Evolutionary conservation across 2,888 invertebrate species (phyloP), one percentile per base, ranked within the genome.

Genomic region (Syrphus vitripennis): DNA sequence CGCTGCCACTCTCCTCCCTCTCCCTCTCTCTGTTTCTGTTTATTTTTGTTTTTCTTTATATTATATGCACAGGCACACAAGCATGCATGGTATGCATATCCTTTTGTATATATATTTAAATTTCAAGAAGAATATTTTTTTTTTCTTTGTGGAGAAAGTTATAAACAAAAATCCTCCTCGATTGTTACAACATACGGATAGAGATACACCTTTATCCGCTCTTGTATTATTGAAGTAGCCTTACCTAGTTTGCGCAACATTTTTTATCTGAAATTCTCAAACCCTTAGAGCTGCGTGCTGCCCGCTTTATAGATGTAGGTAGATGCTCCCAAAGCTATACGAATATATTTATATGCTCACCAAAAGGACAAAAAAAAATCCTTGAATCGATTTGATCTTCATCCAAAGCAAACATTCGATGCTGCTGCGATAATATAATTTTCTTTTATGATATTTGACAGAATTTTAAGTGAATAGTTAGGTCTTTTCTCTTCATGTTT

Each of bases 391-490:
- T 86, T 86, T 86, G 84, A 86, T 86, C 84, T 77, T 77, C 72
- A 77, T 81, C 84, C 84, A 86, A 86, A 72, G 72, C 81, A 86
- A 86, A 86, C 77, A 86, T 86, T 81, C 77, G 71, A 72, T 81
- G 72, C 81, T 81, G 72, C 81, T 86, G 77, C 84, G 84, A 86
- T 86, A 86, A 86, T 86, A 86, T 77, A 86, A 81, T 86, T 86
- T 86, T 77, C 84, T 76, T 84, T 86, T 86, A 86, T 81, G 81
- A 86, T 86, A 86, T 86, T 86, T 86, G 76, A 86, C 84, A 86
- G 84, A 86, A 77, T 86, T 86, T 86, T 86, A 86, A 86, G 84
- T 86, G 84, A 81, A 86, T 86, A 86, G 81, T 86, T 86, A 67
- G 84, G 77, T 86, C 76, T 55, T 81, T 72, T 80, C 34, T 75